These are phyloP conservation scores for Pandion haliaetus DNA, from an alignment of 2,113 vertebrate species.

Conservation along the genomic window DNA sequence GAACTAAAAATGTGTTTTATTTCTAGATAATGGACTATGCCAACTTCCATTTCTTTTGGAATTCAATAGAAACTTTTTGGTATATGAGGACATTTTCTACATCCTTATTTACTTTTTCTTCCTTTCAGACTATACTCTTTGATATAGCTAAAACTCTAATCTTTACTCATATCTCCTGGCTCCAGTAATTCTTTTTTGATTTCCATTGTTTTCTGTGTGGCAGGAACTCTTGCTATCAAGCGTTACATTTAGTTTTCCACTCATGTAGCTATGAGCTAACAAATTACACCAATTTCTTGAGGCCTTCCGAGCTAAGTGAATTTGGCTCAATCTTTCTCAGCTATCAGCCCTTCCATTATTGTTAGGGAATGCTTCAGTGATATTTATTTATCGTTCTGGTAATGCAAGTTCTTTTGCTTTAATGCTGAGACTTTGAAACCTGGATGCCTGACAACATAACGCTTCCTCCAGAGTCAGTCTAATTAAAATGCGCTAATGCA, in stretches of 20 bases:
- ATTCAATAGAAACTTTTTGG: constrained; percentile 38
- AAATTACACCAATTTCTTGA: constrained; percentile 62
- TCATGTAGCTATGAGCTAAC: constrained; percentile 44
- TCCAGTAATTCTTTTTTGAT: constrained; percentile 54
- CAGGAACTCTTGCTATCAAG: constrained; percentile 28
- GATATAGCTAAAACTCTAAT: constrained; percentile 1
- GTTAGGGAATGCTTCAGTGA: constrained; percentile 38
- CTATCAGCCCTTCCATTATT: constrained; percentile 59
- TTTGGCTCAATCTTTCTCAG: constrained; percentile 40
- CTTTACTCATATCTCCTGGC: constrained; percentile 47
- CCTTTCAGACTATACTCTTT: constrained; percentile 3
- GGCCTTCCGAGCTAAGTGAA: constrained; percentile 51
- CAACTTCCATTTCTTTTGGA: constrained; percentile 67
- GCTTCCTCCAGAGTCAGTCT: not conserved
- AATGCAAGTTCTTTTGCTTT: constrained; percentile 21
- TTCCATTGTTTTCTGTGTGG: constrained; percentile 40
- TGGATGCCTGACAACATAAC: not conserved
- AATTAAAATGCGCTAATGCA: constrained; percentile 27
- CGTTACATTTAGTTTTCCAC: constrained; percentile 58
- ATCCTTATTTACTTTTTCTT: constrained; percentile 55
- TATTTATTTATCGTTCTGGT: constrained; percentile 45
- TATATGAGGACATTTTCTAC: constrained; percentile 47
- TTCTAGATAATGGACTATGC: constrained; percentile 67
- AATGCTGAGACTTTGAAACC: constrained; percentile 28
- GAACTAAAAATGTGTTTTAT: constrained; percentile 65